phyloP scores from a whole-genome alignment of 2,113 vertebrate genomes.

The Perca schrenkii region DNA sequence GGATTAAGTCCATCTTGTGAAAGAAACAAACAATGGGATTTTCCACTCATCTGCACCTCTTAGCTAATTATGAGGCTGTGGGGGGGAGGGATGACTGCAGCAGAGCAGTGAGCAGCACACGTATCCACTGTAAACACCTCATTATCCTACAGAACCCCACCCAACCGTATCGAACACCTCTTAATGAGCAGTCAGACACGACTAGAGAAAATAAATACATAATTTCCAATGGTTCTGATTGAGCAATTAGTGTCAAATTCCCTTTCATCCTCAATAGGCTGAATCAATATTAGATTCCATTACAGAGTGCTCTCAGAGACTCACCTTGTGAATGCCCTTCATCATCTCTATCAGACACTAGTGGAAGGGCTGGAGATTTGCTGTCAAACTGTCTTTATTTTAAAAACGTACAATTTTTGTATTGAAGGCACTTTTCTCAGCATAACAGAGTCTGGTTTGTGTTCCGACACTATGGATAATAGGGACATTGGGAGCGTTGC shows the following conservation, averaged over 20 bases:
- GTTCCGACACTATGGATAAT: background rate
- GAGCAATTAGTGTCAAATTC: conserved; percentile 70
- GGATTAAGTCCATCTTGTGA: conserved; percentile 39
- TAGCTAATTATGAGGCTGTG: conserved; percentile 53
- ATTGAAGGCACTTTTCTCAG: conserved; percentile 13
- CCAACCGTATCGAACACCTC: conserved; percentile 56
- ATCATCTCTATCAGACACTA: background rate
- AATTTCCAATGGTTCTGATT: conserved; percentile 63
- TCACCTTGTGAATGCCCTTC: conserved; percentile 49
- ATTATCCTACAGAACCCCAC: conserved; percentile 63
- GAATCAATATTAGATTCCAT: conserved; percentile 64
- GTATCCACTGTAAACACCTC: conserved; percentile 57
- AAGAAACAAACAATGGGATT: conserved; percentile 45
- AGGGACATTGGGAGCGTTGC: background rate
- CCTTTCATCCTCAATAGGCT: conserved; percentile 42
- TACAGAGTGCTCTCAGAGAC: conserved; percentile 11
- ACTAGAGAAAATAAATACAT: conserved; percentile 63
- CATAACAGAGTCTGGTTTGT: background rate
- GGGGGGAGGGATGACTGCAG: conserved; percentile 37
- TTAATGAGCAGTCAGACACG: conserved; percentile 68
- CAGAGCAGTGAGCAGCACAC: conserved; percentile 38
- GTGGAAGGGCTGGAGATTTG: background rate
- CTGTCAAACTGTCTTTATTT: conserved; percentile 14
- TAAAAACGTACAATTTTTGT: background rate
- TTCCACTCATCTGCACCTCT: conserved; percentile 36